Base-by-base conservation (phyloP, 2,888 invertebrate species). In the Dolomedes plantarius region DNA sequence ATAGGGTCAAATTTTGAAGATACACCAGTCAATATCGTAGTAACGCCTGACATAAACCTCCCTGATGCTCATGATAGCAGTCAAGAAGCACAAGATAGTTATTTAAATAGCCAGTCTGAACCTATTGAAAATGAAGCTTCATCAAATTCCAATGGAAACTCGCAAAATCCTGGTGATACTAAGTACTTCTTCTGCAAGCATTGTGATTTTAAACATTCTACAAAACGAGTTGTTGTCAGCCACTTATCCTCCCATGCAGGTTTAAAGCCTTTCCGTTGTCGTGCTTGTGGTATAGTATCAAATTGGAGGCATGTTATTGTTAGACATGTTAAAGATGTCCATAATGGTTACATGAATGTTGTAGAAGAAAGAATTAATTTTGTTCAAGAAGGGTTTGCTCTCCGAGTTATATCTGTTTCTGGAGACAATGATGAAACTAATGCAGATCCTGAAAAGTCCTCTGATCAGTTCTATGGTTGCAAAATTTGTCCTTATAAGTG, bases 401-500 rank as follows among this genome's bases (percentile, higher is more conserved):
- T 87, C 16, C 46, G 83, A n/a, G 29, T 87, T 28, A 76, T 79
- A 23, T 79, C 80, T 11, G n/a, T 72, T 11, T 23, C 56, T 56
- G 11, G 11, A 23, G 56, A 56, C 16, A 73, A 62, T 31, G 19
- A 50, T 0, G 32, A 39, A 23, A 13, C 5, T 13, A 41, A 65
- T 32, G n/a, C 32, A 9, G 46, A 19, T 7, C 1, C 27, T 28
- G 71, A 71, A 23, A 71, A 16, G 27, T 29, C 68, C 28, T 23
- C 31, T 11, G 9, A 41, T 31, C 72, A 83, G 16, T 68, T 23
- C 3, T 85, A 87, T 75, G 77, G 71, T 29, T 96, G 96, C 90
- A 93, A 93, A 32, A 93, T 94, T 88, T 96, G 96, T 91, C 96
- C 96, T 0, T 96, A 94, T 91, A 93, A 93, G 87, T 93, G 93